Evolutionary conservation across 2,888 invertebrate genomes (phyloP).

Genomic region (Geophilus truncorum): DNA sequence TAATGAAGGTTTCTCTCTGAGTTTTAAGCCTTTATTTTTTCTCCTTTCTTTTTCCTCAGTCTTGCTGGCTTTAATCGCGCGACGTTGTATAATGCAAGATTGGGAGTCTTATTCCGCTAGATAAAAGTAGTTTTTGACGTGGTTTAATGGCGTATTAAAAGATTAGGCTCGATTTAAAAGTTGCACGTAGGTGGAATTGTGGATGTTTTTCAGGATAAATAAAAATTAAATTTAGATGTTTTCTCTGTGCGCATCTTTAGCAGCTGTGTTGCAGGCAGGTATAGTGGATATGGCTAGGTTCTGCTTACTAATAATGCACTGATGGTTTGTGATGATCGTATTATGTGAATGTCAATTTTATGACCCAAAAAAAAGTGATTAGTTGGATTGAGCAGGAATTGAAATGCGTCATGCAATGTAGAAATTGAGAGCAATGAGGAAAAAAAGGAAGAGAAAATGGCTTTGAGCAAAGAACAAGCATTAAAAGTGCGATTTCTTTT

Average conservation of each 20-base stretch:
- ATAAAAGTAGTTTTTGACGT: background rate
- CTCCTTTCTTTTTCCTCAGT: background rate
- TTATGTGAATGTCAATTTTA: background rate
- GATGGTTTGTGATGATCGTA: no score
- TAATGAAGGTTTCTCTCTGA: background rate
- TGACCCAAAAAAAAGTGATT: background rate
- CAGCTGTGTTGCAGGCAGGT: background rate
- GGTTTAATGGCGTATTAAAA: background rate
- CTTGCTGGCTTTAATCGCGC: background rate
- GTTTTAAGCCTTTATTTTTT: slow-evolving; percentile 2
- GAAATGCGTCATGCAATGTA: no score
- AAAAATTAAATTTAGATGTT: background rate
- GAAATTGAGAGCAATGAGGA: no score
- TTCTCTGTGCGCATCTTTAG: background rate
- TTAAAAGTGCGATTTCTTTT: background rate
- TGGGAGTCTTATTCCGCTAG: background rate
- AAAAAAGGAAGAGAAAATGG: background rate
- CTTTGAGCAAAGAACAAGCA: background rate
- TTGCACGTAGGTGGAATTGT: background rate
- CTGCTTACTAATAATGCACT: no score
- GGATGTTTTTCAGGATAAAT: background rate
- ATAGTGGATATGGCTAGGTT: background rate
- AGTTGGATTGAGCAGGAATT: background rate
- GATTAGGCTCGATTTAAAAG: background rate
- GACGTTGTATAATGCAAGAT: background rate